Evolutionary conservation across 2,113 vertebrate species (phyloP).

Genomic region (Cryptomyrus ogoouensis): DNA sequence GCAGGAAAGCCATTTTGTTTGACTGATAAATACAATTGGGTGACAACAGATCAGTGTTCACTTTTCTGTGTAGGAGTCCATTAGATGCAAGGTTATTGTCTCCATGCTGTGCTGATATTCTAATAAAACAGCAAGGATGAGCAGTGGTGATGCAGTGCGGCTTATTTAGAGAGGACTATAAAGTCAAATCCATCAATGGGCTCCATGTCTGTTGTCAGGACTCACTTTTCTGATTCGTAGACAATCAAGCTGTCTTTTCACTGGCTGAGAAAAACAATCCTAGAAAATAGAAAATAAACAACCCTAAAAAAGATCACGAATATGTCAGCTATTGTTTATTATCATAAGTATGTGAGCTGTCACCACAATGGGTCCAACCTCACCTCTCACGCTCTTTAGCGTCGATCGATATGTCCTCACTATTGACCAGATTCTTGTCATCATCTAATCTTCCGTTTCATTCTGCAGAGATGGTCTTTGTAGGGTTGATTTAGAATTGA

Average conservation of each 20-base stretch:
- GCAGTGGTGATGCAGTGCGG: not conserved
- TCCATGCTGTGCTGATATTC: not conserved
- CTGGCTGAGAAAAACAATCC: not conserved
- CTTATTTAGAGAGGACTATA: not conserved
- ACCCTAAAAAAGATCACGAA: not conserved
- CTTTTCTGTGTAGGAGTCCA: not conserved
- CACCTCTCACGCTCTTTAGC: not conserved
- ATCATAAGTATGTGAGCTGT: not conserved
- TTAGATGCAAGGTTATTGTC: not conserved
- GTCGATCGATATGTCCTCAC: not conserved
- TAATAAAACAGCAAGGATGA: not conserved
- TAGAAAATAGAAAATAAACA: not conserved
- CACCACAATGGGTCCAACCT: not conserved
- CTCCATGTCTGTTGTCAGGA: not conserved
- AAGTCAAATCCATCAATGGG: not conserved
- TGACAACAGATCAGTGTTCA: not conserved
- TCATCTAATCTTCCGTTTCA: not conserved
- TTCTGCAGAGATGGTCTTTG: not conserved
- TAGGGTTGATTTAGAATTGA: not conserved
- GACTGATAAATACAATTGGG: constrained; percentile 1
- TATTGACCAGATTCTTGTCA: not conserved
- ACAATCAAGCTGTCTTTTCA: not conserved
- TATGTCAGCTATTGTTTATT: not conserved
- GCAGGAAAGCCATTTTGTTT: not conserved
- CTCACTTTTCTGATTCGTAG: not conserved